A percentile compares a stretch with the other conserved stretches of the same genome.
Evolutionary conservation across 2,888 invertebrate genomes (phyloP).

Genomic region (Leptopilina drosophilae): DNA sequence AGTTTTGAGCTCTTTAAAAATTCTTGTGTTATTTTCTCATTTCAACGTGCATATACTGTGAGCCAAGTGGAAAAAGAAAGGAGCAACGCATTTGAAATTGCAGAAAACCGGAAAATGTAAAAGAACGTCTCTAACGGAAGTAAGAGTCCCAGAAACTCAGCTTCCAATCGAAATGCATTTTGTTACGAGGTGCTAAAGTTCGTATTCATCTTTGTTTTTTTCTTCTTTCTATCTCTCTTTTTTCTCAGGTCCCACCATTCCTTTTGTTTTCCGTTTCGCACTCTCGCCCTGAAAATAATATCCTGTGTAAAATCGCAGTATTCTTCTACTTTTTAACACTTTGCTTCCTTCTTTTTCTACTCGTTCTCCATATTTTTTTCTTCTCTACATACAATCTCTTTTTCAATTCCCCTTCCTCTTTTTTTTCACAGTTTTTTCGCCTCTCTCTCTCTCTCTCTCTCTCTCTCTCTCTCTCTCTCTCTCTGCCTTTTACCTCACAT

Average conservation of each 20-base stretch:
- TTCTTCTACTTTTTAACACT: neutral
- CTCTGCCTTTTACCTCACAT: neutral
- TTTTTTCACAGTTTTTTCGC: neutral
- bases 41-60: neutral
- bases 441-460: neutral
- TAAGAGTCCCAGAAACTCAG: neutral
- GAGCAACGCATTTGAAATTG: neutral
- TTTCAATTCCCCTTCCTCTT: conserved; percentile 5
- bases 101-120: neutral
- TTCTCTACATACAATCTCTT: neutral
- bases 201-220: neutral
- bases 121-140: neutral
- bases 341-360: neutral
- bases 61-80: neutral
- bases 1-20: no score
- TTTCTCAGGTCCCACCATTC: neutral
- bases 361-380: neutral
- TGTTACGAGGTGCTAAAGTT: conserved; percentile 18
- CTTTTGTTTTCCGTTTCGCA: conserved; percentile 29
- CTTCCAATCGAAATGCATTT: conserved; percentile 25
- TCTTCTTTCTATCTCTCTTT: neutral
- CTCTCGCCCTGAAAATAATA: conserved; percentile 52
- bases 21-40: neutral
- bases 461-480: conserved; percentile 20
- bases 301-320: conserved; percentile 51